Base-by-base conservation (phyloP, 2,888 invertebrate species). In the Conistra vaccinii region DNA sequence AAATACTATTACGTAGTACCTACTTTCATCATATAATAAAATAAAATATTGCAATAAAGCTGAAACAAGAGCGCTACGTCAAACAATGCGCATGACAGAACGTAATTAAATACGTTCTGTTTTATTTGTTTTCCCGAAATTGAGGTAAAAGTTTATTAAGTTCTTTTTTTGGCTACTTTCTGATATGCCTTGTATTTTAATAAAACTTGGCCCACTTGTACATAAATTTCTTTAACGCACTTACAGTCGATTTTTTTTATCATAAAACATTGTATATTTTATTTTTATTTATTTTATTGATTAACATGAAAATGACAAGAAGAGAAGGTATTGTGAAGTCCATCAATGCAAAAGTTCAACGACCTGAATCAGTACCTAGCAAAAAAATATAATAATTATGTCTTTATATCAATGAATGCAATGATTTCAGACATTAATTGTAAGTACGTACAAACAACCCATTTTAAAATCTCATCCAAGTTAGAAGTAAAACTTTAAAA, bases 11-110 rank as follows among this genome's bases (percentile, higher is more conserved):
- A 20, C 23, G 14, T n/a, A 39, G 20, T 51, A 42, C 7, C 55
- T 57, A 57, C 61, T 35, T 26, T 51, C 20, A 17, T 17, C 1
- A 45, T 42, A 55, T 83, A 60, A 48, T 84, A 48, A 79, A 83
- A 63, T 77, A 67, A 78, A 71, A 78, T 62, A 70, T 83, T 69
- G 57, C 79, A 70, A 71, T 70, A 55, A 83, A 55, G 32, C 32
- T 17, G 39, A 14, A 45, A 23, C 5, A 48, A 23, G 66, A 3
- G 17, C 23, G 29, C 14, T 3, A 32, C 57, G 45, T 57, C 69
- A 83, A 60, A 67, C 61, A 83, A 69, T 53, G 5, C 45, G 66
- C 42, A 53, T 67, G 69, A 57, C 60, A 62, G 83, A 61, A 67
- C 45, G 60, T 78, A 69, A 80, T 83, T 69, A 51, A 76, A 58